These are phyloP conservation scores for Cyanoderma ruficeps DNA, from an alignment of 2,113 vertebrate species.

Conservation along the genomic window DNA sequence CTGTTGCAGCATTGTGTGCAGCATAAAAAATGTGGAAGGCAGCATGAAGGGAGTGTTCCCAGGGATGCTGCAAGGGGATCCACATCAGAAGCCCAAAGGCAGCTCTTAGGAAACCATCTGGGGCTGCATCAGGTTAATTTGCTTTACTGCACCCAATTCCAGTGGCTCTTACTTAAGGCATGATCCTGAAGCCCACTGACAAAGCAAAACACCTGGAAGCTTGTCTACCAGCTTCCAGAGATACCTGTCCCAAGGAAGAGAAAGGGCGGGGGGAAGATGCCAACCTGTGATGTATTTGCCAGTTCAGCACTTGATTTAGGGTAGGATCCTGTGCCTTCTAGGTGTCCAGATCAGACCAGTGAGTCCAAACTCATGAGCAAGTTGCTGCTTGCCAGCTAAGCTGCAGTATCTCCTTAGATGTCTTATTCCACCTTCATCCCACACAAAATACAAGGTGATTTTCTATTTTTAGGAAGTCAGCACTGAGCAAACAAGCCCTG, in stretches of 20 bases:
- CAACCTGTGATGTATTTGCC: background rate
- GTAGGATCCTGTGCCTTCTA: background rate
- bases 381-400: background rate
- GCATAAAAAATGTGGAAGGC: background rate
- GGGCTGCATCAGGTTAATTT: background rate
- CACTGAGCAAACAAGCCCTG: background rate
- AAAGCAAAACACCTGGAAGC: background rate
- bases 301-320: background rate
- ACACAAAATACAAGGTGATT: background rate
- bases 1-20: background rate
- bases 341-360: background rate
- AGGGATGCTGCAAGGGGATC: background rate
- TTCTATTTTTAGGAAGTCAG: background rate
- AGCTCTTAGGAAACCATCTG: background rate
- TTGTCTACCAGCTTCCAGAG: background rate
- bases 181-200: background rate
- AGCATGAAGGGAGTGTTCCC: background rate
- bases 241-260: background rate
- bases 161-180: background rate
- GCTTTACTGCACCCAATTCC: background rate
- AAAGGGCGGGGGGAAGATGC: background rate
- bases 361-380: background rate
- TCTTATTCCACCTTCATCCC: background rate
- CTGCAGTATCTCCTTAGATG: background rate
- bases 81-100: background rate